phyloP scores from a whole-genome alignment of 2,113 vertebrate species.

The Sylvietta virens region DNA sequence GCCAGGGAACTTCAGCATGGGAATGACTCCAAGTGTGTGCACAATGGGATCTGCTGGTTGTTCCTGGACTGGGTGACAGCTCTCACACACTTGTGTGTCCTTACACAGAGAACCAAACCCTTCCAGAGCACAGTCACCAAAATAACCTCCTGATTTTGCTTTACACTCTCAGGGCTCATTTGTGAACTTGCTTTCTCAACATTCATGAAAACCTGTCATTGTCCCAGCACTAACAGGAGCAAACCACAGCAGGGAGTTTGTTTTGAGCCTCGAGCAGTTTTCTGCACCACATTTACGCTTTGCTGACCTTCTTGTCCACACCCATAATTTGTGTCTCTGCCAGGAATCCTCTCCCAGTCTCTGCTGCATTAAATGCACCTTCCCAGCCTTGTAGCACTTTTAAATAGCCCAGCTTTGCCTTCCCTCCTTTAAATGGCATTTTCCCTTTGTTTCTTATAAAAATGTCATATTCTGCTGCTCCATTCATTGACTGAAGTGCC shows the following conservation, averaged over 20 bases:
- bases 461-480: neutral
- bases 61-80: neutral
- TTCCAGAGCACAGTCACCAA: neutral
- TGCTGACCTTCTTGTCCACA: neutral
- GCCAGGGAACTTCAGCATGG: neutral
- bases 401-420: neutral
- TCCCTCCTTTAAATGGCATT: neutral
- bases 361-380: neutral
- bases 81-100: neutral
- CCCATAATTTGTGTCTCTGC: neutral
- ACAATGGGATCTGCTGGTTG: neutral
- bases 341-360: neutral
- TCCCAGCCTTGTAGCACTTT: neutral
- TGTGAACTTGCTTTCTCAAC: neutral
- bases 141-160: neutral
- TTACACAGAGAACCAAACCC: neutral
- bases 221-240: neutral
- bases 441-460: neutral
- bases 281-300: neutral
- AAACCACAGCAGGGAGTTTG: neutral
- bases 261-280: neutral
- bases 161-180: neutral
- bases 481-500: neutral
- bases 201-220: neutral
- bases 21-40: neutral